phyloP scores from a whole-genome alignment of 2,113 vertebrate genomes.

The Gadus macrocephalus region DNA sequence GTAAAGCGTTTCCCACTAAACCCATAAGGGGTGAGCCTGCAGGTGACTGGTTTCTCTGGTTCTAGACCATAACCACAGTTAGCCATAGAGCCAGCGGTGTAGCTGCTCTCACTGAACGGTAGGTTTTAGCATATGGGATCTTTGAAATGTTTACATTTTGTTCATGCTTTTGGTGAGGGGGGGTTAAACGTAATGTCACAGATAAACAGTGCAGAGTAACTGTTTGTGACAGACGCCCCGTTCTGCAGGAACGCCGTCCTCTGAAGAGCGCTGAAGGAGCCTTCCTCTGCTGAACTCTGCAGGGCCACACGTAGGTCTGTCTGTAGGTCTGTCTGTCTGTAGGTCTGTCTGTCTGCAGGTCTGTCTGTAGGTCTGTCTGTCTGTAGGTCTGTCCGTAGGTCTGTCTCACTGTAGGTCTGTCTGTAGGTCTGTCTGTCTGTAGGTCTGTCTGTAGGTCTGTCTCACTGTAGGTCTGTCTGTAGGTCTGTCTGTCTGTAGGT shows the following conservation, averaged over 20 bases:
- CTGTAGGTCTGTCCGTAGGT: too few species aligned
- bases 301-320: neutral
- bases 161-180: neutral
- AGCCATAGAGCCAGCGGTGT: slow-evolving; percentile 3
- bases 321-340: too few species aligned
- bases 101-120: neutral
- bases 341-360: too few species aligned
- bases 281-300: slow-evolving; percentile 1
- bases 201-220: slow-evolving; percentile 4
- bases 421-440: too few species aligned
- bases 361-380: too few species aligned
- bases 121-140: neutral
- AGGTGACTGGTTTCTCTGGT: too few species aligned
- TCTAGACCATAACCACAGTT: slow-evolving; percentile 11
- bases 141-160: neutral
- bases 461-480: too few species aligned
- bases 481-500: too few species aligned
- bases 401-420: too few species aligned
- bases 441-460: too few species aligned
- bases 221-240: slow-evolving; percentile 38
- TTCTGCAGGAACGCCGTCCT: slow-evolving; percentile 8
- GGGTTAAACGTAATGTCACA: neutral
- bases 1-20: too few species aligned
- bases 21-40: too few species aligned
- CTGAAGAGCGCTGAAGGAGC: slow-evolving; percentile 14